phyloP scores from a whole-genome alignment of 2,113 vertebrate species.

The Plecotus auritus region DNA sequence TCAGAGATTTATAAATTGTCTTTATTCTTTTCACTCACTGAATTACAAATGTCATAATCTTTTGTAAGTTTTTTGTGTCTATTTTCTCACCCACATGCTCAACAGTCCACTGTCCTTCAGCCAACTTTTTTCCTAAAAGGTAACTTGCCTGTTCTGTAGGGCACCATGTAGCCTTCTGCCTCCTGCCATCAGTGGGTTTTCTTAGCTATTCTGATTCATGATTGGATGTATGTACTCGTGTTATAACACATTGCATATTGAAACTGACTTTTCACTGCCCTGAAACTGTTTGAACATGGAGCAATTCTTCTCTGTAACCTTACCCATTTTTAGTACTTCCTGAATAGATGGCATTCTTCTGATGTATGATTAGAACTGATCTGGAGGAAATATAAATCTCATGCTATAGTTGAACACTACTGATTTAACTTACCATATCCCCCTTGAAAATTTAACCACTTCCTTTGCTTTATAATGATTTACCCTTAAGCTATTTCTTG shows the following conservation, averaged over 20 bases:
- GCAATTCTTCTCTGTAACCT: background rate
- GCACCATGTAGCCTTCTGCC: background rate
- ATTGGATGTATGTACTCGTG: background rate
- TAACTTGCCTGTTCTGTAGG: background rate
- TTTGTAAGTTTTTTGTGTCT: background rate
- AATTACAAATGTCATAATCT: background rate
- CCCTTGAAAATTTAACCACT: background rate
- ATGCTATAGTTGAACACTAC: background rate
- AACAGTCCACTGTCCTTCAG: background rate
- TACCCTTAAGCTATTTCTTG: background rate
- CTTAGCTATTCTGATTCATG: background rate
- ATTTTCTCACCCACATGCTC: background rate
- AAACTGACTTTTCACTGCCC: background rate
- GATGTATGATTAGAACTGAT: background rate
- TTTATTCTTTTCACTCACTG: background rate
- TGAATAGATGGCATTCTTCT: background rate
- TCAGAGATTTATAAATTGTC: background rate
- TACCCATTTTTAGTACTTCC: background rate
- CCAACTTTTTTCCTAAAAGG: background rate
- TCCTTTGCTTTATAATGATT: background rate
- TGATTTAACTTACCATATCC: background rate
- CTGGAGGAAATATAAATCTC: background rate
- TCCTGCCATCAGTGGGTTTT: background rate
- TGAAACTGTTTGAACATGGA: background rate
- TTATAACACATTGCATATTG: background rate